These are phyloP conservation scores for Thaumetopoea pityocampa DNA, from an alignment of 1,140 invertebrate genomes.

Conservation along the genomic window DNA sequence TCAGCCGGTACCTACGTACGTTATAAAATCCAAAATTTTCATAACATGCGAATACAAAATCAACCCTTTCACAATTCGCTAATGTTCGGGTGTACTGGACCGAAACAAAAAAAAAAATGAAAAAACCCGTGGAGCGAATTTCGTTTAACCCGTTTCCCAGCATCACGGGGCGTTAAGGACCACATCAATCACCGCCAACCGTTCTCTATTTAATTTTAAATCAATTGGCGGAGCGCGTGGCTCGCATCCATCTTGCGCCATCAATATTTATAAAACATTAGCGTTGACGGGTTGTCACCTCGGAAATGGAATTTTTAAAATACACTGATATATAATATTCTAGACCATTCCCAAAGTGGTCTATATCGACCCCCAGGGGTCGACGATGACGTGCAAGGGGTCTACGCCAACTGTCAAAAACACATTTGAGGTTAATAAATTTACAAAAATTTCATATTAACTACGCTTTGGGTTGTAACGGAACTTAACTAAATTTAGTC, in stretches of 20 bases:
- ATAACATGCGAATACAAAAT: too few species aligned
- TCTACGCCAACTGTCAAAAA: too few species aligned
- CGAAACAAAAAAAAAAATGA: constrained; percentile 3
- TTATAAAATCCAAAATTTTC: too few species aligned
- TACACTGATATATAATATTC: too few species aligned
- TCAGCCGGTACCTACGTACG: too few species aligned
- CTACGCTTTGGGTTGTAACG: too few species aligned
- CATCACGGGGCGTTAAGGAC: constrained; percentile 48
- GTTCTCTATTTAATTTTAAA: constrained; percentile 64
- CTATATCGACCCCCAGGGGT: too few species aligned
- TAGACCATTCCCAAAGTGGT: too few species aligned
- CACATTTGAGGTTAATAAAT: too few species aligned
- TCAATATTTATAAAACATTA: constrained; percentile 61
- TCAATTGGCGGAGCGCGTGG: constrained; percentile 64
- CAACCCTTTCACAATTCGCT: constrained; percentile 1
- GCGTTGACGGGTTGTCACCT: constrained; percentile 14
- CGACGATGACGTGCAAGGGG: too few species aligned
- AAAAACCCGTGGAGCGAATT: constrained; percentile 28
- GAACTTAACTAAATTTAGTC: too few species aligned
- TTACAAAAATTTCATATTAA: too few species aligned
- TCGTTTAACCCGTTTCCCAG: constrained; percentile 53
- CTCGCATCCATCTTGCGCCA: constrained; percentile 64
- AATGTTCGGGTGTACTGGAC: constrained; percentile 10
- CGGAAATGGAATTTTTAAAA: constrained; percentile 34
- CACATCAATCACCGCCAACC: constrained; percentile 56